Evolutionary conservation across 1,140 invertebrate species (phyloP), one percentile per base, ranked within the genome.

Genomic region (Nasonia vitripennis): DNA sequence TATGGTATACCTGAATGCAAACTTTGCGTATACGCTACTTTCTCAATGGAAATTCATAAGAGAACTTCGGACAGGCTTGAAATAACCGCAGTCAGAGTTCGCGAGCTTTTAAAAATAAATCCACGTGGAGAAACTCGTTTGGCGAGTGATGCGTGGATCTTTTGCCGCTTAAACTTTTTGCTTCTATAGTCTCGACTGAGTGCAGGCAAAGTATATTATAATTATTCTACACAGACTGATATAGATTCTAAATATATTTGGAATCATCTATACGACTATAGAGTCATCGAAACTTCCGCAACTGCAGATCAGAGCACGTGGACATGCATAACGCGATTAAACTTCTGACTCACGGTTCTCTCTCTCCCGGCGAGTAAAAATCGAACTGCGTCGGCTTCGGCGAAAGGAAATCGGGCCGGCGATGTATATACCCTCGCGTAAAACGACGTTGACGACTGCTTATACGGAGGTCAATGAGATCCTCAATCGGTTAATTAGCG

Each of bases 401-500:
- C 2, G 41, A 70, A 78, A 78, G 74, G 62, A 34, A 68, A 68
- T 34, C 48, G 23, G 55, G 37, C 12, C 51, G 68, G 34, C 51
- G 68, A 71, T 71, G 31, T 34, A 17, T 31, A 10, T 48, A 48
- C 14, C 17, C 45, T 68, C 34, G 55, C 34, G 37, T 48, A 27
- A 51, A 71, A 27, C 67, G 23, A 48, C n/a, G 41, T 7, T 20
- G 55, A 62, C 20, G 55, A 62, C 31, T 34, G 1, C 70, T 10
- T 34, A 11, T 9, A 41, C 27, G 68, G 71, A 79, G 78, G 62
- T 73, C 78, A 81, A 70, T 67, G 67, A 71, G 45, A 82, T 74
- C 41, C 45, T 87, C 84, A 88, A 89, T 87, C 87, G 78, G 71
- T 88, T 88, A 77, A 89, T 87, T 88, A 84, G 55, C 62, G 31